These are phyloP conservation scores for Danaus plexippus DNA, from an alignment of 1,140 invertebrate species.

Conservation along the genomic window DNA sequence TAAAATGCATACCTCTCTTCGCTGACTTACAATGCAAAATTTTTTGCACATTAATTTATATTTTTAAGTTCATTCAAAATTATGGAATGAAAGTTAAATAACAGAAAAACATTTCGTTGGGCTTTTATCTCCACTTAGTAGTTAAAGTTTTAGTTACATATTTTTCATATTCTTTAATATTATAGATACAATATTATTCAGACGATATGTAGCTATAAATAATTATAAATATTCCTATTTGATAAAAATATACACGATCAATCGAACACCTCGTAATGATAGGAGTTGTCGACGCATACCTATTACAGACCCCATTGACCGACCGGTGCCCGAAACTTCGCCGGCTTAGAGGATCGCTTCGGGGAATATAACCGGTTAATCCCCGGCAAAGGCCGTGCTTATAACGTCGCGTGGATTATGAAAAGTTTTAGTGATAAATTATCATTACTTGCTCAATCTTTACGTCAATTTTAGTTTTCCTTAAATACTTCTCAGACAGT, in stretches of 20 bases:
- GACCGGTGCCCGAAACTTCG: slow-evolving; percentile 32
- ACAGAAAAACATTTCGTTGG: too few species aligned
- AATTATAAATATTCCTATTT: too few species aligned
- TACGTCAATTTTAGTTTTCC: too few species aligned
- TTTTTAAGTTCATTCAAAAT: slow-evolving; percentile 5
- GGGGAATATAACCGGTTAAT: slow-evolving; percentile 24
- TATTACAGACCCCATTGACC: slow-evolving; percentile 33
- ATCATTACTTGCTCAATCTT: background rate
- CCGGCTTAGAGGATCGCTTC: slow-evolving; percentile 26
- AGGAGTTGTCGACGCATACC: slow-evolving; percentile 32
- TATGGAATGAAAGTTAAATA: too few species aligned
- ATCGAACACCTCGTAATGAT: slow-evolving; percentile 32
- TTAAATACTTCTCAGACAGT: too few species aligned
- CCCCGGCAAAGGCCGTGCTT: slow-evolving; percentile 25
- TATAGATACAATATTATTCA: background rate
- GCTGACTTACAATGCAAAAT: slow-evolving; percentile 10
- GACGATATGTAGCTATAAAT: too few species aligned
- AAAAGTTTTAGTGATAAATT: slow-evolving; percentile 24
- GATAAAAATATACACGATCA: slow-evolving; percentile 11
- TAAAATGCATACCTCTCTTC: slow-evolving; percentile 29
- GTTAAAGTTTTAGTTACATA: too few species aligned
- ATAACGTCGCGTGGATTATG: slow-evolving; percentile 23
- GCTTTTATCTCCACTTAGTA: too few species aligned
- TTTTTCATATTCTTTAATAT: background rate
- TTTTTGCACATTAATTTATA: background rate